Evolutionary conservation across 2,888 invertebrate species (phyloP), one percentile per base, ranked within the genome.

Genomic region (Hartigia nigra): DNA sequence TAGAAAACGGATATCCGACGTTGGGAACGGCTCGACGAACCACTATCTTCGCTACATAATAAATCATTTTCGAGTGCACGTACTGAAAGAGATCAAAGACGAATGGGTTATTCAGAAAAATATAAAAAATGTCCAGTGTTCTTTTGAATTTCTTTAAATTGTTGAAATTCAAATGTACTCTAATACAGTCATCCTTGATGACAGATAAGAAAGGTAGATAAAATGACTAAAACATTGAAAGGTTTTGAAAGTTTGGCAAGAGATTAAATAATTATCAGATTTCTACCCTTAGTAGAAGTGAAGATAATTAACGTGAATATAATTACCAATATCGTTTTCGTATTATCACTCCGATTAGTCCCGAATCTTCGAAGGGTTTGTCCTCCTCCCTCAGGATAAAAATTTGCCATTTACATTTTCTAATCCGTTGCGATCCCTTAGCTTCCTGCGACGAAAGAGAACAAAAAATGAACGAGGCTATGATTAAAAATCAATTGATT

Each of bases 291-390:
- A 23, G 23, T 9, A 23, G 69, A 74, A 78, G 80, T 79, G 78
- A 82, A 86, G 84, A 87, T 87, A 86, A 87, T 87, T 87, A 86
- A 86, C 84, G 87, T 81, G 86, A 85, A 85, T 84, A 83, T 82
- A 85, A 85, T 85, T 85, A 81, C 82, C 23, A 23, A 23, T 55
- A 55, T 55, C 55, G 23, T 23, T 55, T 55, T 55, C 55, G 55
- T 55, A 55, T 55, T 55, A 55, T 23, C 55, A 23, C 23, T 9
- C 55, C 55, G 23, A 55, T 55, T 55, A 55, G 9, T 55, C 55
- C 55, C 23, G 55, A 55, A 55, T 23, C 55, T 9, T 9, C 23
- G 55, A 55, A 55, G 55, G 55, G 23, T 23, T 9, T 23, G 1
- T 55, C 14, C 23, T 23, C 23, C 23, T 23, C 39, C 23, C 55